Evolutionary conservation across 2,113 vertebrate species (phyloP).

Genomic region (Macrotus californicus): DNA sequence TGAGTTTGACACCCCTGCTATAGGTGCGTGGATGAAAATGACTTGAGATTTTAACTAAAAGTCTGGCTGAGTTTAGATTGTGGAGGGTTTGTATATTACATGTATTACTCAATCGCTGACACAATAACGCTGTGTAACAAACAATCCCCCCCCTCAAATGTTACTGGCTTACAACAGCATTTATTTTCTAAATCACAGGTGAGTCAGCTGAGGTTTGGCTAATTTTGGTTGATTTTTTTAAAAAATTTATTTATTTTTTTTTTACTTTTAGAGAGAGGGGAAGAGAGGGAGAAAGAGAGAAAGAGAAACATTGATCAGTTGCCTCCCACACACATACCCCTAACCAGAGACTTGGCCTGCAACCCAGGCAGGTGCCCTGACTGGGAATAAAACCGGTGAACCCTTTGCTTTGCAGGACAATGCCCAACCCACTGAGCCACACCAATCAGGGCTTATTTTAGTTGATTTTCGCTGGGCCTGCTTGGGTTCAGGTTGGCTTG

Average conservation of each 20-base stretch:
- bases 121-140: not conserved
- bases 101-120: not conserved
- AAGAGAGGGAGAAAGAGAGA: too few relatives aligned
- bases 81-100: not conserved
- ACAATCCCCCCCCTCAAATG: not conserved
- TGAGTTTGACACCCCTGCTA: not conserved
- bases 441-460: not conserved
- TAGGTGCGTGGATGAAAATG: not conserved
- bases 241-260: too few relatives aligned
- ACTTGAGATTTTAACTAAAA: not conserved
- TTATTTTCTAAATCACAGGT: not conserved
- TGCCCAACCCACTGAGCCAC: too few relatives aligned
- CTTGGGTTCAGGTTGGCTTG: not conserved
- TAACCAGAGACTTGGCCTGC: too few relatives aligned
- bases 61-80: not conserved
- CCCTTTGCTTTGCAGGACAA: too few relatives aligned
- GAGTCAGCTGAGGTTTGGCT: not conserved
- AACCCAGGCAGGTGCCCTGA: too few relatives aligned
- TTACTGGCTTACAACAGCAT: not conserved
- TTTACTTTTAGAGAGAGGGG: too few relatives aligned
- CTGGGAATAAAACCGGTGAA: too few relatives aligned
- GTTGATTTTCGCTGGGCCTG: not conserved
- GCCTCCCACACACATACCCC: too few relatives aligned
- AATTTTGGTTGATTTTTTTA: slow-evolving; percentile 7
- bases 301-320: too few relatives aligned